Conservation (phyloP, 1,140 invertebrate genomes). For the Mesaphorura yosii region DNA sequence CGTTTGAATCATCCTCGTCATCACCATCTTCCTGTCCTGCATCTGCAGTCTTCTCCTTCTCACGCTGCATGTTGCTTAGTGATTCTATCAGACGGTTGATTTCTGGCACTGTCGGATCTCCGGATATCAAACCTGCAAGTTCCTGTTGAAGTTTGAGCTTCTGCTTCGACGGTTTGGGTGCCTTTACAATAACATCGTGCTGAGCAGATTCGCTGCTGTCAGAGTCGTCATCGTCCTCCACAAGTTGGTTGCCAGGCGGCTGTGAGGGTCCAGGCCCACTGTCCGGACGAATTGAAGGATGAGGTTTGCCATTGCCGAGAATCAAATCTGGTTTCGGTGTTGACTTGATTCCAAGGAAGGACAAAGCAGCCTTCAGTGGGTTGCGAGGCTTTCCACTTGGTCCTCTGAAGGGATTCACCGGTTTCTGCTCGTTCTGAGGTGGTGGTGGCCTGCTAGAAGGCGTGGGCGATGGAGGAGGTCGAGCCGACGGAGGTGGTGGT, state of each 20-base stretch:
- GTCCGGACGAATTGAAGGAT: background rate
- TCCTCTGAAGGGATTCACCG: background rate
- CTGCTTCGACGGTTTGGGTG: background rate
- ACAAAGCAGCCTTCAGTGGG: constrained; percentile 8
- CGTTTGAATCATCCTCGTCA: background rate
- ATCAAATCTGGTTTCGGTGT: constrained; percentile 12
- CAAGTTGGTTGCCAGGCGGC: background rate
- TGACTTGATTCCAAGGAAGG: constrained; percentile 19
- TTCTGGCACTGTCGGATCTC: no score
- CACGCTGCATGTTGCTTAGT: no score
- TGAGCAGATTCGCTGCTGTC: constrained; percentile 14
- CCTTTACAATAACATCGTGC: background rate
- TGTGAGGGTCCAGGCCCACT: background rate
- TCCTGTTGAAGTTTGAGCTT: background rate
- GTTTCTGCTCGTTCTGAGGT: background rate
- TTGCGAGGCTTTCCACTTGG: background rate
- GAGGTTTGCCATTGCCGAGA: constrained; percentile 15
- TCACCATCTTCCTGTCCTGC: background rate
- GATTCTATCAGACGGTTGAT: no score
- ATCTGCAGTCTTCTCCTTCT: no score
- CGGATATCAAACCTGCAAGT: no score
- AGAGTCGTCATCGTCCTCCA: constrained; percentile 11
- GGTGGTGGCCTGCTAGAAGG: background rate
- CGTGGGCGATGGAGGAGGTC: background rate
- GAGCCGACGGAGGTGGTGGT: background rate